A percentile compares a stretch with the other conserved stretches of the same genome.
Conservation (phyloP, 2,888 invertebrate genomes). For the Caenorhabditis plicata region DNA sequence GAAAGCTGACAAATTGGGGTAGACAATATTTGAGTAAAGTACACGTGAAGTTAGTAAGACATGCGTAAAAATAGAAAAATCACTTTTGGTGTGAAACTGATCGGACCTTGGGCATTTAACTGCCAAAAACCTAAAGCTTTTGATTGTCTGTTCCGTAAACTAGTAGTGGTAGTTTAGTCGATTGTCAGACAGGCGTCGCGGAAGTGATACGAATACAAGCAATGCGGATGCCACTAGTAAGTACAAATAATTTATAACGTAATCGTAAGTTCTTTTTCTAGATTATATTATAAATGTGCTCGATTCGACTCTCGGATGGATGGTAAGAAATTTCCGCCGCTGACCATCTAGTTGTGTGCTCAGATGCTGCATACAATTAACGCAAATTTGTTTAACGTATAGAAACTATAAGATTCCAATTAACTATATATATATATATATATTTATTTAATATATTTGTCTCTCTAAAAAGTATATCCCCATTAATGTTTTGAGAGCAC, state of each 20-base stretch:
- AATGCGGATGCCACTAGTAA: constrained; percentile 73
- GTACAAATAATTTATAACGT: background rate
- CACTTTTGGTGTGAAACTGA: no score
- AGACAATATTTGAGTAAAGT: no score
- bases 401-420: no score
- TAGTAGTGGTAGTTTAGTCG: constrained; percentile 35
- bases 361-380: constrained; percentile 94
- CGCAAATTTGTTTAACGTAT: constrained; percentile 90
- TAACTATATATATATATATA: no score
- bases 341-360: constrained; percentile 96
- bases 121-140: constrained; percentile 70
- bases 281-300: constrained; percentile 46
- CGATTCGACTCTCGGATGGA: constrained; percentile 80
- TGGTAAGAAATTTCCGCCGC: constrained; percentile 89
- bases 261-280: constrained; percentile 2
- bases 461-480: no score
- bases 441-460: no score
- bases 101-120: constrained; percentile 83
- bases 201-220: constrained; percentile 72
- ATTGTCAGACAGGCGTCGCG: constrained; percentile 33
- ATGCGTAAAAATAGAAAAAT: no score
- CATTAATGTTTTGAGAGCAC: no score
- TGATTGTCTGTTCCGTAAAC: constrained; percentile 33
- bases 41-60: no score
- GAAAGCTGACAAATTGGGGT: no score